Conservation (phyloP, 2,113 vertebrate genomes). For the Austrofundulus limnaeus region DNA sequence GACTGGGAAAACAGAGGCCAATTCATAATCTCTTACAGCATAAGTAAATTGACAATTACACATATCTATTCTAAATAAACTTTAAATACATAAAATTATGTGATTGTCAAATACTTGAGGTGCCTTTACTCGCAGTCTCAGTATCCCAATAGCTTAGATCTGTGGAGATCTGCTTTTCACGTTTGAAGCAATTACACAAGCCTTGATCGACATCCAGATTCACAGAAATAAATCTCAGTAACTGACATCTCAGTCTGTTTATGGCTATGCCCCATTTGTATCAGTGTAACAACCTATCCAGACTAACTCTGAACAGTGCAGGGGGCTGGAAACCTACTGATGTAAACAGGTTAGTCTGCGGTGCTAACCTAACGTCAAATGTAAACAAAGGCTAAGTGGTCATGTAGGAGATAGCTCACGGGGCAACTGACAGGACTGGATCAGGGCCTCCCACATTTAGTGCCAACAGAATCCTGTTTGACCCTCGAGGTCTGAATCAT, state of each 20-base stretch:
- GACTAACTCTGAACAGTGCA: constrained; percentile 30
- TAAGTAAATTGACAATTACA: constrained; percentile 49
- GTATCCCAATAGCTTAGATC: constrained; percentile 26
- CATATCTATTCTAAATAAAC: constrained; percentile 40
- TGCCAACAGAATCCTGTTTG: constrained; percentile 54
- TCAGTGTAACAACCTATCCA: constrained; percentile 36
- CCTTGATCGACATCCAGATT: constrained; percentile 47
- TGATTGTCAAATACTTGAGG: constrained; percentile 67
- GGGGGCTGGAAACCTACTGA: constrained; percentile 49
- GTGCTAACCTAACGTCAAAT: constrained; percentile 54
- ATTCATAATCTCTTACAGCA: constrained; percentile 32
- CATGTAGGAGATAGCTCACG: constrained; percentile 58
- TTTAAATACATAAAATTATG: constrained; percentile 51
- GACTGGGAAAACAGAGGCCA: constrained; percentile 19
- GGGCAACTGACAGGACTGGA: constrained; percentile 63
- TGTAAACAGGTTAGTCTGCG: constrained; percentile 66
- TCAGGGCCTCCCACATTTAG: constrained; percentile 53
- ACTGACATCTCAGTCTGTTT: constrained; percentile 21
- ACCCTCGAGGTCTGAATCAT: constrained; percentile 53
- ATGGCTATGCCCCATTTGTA: constrained; percentile 29
- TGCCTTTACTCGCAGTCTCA: constrained; percentile 43
- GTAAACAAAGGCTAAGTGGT: constrained; percentile 71
- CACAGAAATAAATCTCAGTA: constrained; percentile 40
- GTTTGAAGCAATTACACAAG: constrained; percentile 44
- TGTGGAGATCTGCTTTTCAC: constrained; percentile 29